Evolutionary conservation across 1,140 invertebrate species (phyloP), one percentile per base, ranked within the genome.

Genomic region (Tyrophagus putrescentiae): DNA sequence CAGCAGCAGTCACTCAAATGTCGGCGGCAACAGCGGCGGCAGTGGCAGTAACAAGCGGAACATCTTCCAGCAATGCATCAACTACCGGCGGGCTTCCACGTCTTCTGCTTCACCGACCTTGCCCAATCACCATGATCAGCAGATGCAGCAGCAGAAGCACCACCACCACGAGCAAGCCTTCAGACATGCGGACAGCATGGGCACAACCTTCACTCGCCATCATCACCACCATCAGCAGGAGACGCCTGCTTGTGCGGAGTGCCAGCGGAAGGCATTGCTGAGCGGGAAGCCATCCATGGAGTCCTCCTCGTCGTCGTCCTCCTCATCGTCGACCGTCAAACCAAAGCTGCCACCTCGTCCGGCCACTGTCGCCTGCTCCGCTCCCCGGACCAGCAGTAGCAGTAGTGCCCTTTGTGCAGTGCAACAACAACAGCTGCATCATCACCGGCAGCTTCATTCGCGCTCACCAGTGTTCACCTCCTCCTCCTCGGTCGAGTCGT

Each of bases 221-320:
- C 45, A 50, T 50, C 45, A 23, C 9, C 45, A 3, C 9, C 45
- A n/a, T 42, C 41, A 42, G 18, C 41, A 39, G 11, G 36, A 39
- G 11, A 3, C 18, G 18, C 18, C 41, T n/a, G 18, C 4, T 42
- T 42, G 6, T 4, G 18, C 11, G n/a, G 11, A n/a, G n/a, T 39
- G n/a, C 11, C n/a, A 39, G 36, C n/a, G 36, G 36, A 13, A n/a
- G 36, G 11, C 41, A 42, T 3, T 42, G 25, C 25, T 23, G 25
- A 42, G 41, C 68, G 29, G 68, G 67, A 2, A 64, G 7, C 21
- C 45, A 48, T n/a, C n/a, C n/a, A 48, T 48, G 45, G 45, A 48
- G 18, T 21, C 45, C 13, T 48, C 21, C 13, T 29, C 45, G 45
- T 21, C 45, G 6, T 25, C 23, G 45, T 39, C 21, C 36, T 48